Evolutionary conservation across 2,797 vertebrate species (phyloP).

Genomic region (Tapera naevia): DNA sequence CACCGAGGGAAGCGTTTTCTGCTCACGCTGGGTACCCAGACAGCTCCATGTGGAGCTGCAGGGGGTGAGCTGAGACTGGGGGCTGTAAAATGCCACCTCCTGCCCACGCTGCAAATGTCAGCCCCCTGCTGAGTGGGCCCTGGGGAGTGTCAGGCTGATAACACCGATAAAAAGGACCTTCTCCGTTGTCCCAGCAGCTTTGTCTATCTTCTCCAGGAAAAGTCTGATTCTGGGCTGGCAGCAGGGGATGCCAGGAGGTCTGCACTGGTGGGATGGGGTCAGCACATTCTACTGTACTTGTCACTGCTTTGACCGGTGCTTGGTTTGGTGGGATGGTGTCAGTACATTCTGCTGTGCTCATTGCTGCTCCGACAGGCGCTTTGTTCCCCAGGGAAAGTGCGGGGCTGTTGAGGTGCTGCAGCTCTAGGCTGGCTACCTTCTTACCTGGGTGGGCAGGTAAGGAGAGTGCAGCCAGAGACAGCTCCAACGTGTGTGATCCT

Average conservation of each 20-base stretch:
- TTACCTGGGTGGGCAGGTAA: not conserved
- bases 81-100: not conserved
- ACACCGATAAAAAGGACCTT: not conserved
- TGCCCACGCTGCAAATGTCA: not conserved
- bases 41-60: not conserved
- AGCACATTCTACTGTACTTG: not conserved
- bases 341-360: no score
- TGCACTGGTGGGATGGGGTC: not conserved
- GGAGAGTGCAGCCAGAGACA: not conserved
- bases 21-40: not conserved
- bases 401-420: not conserved
- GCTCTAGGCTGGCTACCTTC: not conserved
- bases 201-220: not conserved
- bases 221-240: not conserved
- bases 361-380: no score
- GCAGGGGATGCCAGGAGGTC: fast-evolving
- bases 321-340: no score
- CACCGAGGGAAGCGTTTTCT: not conserved
- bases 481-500: fast-evolving
- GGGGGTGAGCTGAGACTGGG: not conserved
- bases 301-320: no score
- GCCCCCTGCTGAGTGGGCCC: not conserved
- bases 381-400: not conserved
- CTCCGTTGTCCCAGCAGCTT: not conserved
- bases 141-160: not conserved